A percentile compares a stretch with the other conserved stretches of the same genome.
These are phyloP conservation scores for Trachemys scripta DNA, from an alignment of 2,113 vertebrate species.

Conservation along the genomic window DNA sequence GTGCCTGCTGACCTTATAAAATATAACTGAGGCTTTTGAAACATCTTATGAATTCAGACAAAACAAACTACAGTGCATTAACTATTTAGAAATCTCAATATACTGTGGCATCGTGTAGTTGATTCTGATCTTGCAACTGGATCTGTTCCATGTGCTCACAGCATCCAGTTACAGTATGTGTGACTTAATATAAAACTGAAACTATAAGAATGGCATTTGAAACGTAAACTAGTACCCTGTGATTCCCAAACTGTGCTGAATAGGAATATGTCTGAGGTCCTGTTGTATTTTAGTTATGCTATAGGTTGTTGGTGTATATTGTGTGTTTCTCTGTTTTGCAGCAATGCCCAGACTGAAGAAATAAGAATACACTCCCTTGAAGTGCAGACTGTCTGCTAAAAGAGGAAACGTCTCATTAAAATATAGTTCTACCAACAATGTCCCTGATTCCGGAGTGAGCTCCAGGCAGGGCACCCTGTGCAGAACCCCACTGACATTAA, in stretches of 20 bases:
- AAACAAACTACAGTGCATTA: conserved; percentile 11
- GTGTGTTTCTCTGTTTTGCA: not conserved
- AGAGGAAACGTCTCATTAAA: not conserved
- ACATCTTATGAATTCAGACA: not conserved
- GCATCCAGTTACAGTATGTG: not conserved
- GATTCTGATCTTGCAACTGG: not conserved
- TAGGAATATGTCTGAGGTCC: not conserved
- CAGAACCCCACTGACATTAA: not conserved
- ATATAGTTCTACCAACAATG: not conserved
- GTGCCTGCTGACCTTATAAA: conserved; percentile 42
- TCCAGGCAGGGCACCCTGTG: not conserved
- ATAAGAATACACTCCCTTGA: not conserved
- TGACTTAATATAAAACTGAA: not conserved
- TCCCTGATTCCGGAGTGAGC: no score
- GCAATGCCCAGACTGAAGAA: not conserved
- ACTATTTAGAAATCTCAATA: not conserved
- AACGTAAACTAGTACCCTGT: not conserved
- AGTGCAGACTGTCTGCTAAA: not conserved
- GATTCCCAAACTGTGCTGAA: not conserved
- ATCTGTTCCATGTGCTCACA: not conserved
- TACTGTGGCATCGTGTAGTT: not conserved
- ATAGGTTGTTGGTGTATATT: not conserved
- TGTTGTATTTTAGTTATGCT: not conserved
- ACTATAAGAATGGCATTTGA: not conserved
- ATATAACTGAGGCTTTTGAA: conserved; percentile 39